Base-by-base conservation (phyloP, 1,140 invertebrate species). In the Drosophila sulfurigaster region DNA sequence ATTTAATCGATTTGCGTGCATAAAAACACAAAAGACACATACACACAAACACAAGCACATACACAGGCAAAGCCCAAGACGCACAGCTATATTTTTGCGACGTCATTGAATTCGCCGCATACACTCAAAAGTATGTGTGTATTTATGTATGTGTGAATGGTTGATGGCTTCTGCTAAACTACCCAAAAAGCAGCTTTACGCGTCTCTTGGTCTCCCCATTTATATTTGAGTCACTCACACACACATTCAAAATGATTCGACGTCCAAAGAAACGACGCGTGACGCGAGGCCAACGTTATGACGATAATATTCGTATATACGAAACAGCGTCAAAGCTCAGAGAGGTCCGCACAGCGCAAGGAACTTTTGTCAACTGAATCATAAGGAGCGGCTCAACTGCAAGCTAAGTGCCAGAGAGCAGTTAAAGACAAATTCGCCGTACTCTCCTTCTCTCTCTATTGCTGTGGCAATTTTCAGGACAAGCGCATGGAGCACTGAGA, bases 81-180 rank as follows among this genome's bases (percentile, higher is more conserved):
- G 66, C 70, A 75, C 49, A 87, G 65, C 25, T 78, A 75, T 71
- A 71, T 78, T 73, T 89, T 75, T 89, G 78, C 85, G 85, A 89
- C 85, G 85, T 88, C 85, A 88, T 85, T 88, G 71, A 88, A 89
- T 89, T 89, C 85, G 85, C 85, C 85, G 85, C 81, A 79, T 38
- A 72, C 41, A 75, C 85, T 76, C 28, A 72, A 30, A 75, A 59
- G 43, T 79, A 60, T 66, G 59, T 74, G 49, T 75, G 56, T 51
- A 48, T 79, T 60, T 66, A 54, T 74, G 49, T 75, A 60, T 51
- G 72, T 64, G 45, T 54, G 56, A 45, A 57, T 38, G 60, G 43
- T 48, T 69, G 51, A 51, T 57, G 60, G 51, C 62, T 51, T 57
- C 16, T 65, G 52, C 54, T 45, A 70, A 75, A 69, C 74, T 76